Percentiles rank a stretch among this genome's conserved stretches.
Evolutionary conservation across 2,797 vertebrate genomes (phyloP).

Genomic region (Sebastes glaucus): DNA sequence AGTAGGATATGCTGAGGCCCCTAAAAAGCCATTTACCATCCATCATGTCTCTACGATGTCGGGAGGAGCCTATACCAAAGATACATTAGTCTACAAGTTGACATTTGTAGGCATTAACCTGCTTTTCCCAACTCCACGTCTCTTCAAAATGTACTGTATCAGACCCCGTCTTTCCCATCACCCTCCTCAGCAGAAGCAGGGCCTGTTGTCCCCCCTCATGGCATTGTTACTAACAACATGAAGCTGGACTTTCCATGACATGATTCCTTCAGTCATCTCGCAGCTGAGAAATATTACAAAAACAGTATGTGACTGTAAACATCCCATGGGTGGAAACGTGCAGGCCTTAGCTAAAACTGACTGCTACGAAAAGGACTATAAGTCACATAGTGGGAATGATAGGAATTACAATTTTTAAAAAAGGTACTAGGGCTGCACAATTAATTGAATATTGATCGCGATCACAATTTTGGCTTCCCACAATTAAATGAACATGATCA

Average conservation of each 20-base stretch:
- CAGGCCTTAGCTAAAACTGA: not conserved
- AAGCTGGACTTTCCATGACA: constrained; percentile 53
- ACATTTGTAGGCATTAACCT: not conserved
- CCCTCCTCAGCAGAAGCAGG: constrained; percentile 14
- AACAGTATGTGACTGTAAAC: constrained; percentile 22
- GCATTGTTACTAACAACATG: constrained; percentile 43
- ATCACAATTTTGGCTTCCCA: no score
- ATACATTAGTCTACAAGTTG: not conserved
- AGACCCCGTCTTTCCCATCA: not conserved
- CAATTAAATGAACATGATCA: no score
- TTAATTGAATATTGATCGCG: no score
- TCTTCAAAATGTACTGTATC: constrained; percentile 8
- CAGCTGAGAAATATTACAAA: constrained; percentile 27
- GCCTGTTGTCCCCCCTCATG: constrained; percentile 24
- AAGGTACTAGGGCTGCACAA: no score
- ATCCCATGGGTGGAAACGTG: constrained; percentile 4
- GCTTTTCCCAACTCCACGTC: constrained; percentile 2
- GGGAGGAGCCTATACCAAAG: constrained; percentile 7
- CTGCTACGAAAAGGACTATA: not conserved
- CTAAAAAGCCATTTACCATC: not conserved
- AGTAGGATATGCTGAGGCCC: constrained; percentile 29
- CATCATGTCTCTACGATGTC: constrained; percentile 23
- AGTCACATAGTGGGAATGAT: not conserved
- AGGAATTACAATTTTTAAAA: not conserved
- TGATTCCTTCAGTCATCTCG: constrained; percentile 37